phyloP scores from a whole-genome alignment of 2,888 invertebrate species.

The Mesorhabditis sp. region DNA sequence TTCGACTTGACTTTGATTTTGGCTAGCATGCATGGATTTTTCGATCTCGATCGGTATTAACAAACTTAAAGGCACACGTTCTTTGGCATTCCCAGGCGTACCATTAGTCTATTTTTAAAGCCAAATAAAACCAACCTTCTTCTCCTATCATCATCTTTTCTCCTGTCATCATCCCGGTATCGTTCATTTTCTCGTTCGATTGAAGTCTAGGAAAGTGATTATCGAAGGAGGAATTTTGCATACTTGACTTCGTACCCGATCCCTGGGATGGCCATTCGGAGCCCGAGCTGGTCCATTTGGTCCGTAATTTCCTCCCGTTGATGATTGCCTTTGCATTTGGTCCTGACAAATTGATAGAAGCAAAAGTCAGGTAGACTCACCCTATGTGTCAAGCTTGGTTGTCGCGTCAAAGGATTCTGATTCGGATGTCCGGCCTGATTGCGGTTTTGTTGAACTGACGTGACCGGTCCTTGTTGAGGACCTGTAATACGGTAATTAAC shows the following conservation, averaged over 20 bases:
- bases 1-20: no score
- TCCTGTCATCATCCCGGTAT: constrained; percentile 21
- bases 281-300: not conserved
- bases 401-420: not conserved
- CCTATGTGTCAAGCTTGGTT: not conserved
- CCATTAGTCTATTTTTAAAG: no score
- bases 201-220: not conserved
- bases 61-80: no score
- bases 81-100: no score
- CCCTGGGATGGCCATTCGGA: not conserved
- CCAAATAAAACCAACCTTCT: constrained; percentile 9
- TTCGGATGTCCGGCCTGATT: not conserved
- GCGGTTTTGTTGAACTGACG: not conserved
- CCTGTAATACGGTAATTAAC: not conserved
- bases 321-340: constrained; percentile 2
- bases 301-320: not conserved
- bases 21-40: no score
- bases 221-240: no score
- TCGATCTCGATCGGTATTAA: no score
- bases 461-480: not conserved
- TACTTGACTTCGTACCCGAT: not conserved
- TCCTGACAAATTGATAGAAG: not conserved
- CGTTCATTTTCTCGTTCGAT: constrained; percentile 17
- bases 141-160: constrained; percentile 16
- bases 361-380: not conserved